Base-by-base conservation (phyloP, 2,797 vertebrate species). In the Labroides dimidiatus region DNA sequence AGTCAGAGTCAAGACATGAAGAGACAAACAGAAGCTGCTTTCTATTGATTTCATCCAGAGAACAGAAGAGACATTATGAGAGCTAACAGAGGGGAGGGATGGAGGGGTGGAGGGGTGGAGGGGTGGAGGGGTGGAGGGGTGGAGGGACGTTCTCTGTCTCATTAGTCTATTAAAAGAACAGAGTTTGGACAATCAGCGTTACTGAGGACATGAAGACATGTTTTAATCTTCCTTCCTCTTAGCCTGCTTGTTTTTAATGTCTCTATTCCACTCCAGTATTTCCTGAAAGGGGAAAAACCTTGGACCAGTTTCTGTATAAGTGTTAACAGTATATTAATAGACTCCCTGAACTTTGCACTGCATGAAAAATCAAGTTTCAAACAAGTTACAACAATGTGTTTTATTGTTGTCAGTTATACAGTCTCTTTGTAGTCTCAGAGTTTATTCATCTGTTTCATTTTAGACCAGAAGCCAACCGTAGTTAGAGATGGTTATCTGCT, bases 401-500 rank as follows among this genome's bases (percentile, higher is more conserved):
- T 64, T n/a, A n/a, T n/a, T n/a, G n/a, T n/a, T 44, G 16, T 24
- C 6, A 30, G 16, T 49, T 39, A 17, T 5, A 50, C 6, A 8
- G 27, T 17, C 41, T 36, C 17, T 6, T 20, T 5, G 14, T 43
- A 33, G 30, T 2, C 37, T 39, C 2, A 14, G 37, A 39, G 11
- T 39, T 1, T 39, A 4, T 39, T 39, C 72, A 6, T 79, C 41
- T 82, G 43, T 75, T 64, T 82, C 37, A 23, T 59, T 49, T 77
- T 69, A 99, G 98, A 92, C 88, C 95, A 95, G 89, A 96, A 85
- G 79, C 95, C 98, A 21, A 93, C 92, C 23, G 91, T 90, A 3
- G 93, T 96, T 33, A 71, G 89, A 75, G 90, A 94, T 8, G 91
- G 93, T 39, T 94, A 95, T 84, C 90, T 99, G 84, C 93, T 98